Evolutionary conservation across 2,888 invertebrate species (phyloP).

Genomic region (Bedellia somnulentella): DNA sequence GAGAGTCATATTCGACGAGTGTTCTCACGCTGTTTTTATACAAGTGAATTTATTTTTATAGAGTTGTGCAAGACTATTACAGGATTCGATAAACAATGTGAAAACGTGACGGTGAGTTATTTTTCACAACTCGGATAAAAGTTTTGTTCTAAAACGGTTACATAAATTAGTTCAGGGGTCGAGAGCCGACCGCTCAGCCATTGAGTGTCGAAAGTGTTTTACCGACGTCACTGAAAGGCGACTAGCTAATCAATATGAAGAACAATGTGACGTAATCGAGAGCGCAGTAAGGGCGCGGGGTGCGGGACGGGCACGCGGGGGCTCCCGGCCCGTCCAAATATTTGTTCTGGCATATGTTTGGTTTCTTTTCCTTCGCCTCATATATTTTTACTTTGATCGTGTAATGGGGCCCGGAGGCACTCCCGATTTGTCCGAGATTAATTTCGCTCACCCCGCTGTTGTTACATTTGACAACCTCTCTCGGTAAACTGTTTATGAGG

Average conservation of each 20-base stretch:
- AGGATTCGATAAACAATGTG: too few species aligned
- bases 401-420: constrained; percentile 44
- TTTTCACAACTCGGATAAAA: too few species aligned
- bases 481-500: constrained; percentile 22
- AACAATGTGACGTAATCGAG: constrained; percentile 52
- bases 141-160: too few species aligned
- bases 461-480: constrained; percentile 17
- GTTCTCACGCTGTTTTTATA: constrained; percentile 50
- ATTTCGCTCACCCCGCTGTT: constrained; percentile 27
- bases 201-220: too few species aligned
- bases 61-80: too few species aligned
- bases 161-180: too few species aligned
- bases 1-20: constrained; percentile 27
- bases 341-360: constrained; percentile 55
- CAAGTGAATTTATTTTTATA: too few species aligned
- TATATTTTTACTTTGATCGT: constrained; percentile 57
- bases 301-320: constrained; percentile 19
- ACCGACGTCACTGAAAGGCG: constrained; percentile 28
- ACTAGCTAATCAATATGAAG: constrained; percentile 45
- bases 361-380: constrained; percentile 58
- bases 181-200: too few species aligned
- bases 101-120: too few species aligned
- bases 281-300: constrained; percentile 17
- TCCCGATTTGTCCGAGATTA: constrained; percentile 48
- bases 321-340: constrained; percentile 32